These are phyloP conservation scores for Acanthurus lineatus DNA, from an alignment of 2,797 vertebrate species.

Conservation along the genomic window DNA sequence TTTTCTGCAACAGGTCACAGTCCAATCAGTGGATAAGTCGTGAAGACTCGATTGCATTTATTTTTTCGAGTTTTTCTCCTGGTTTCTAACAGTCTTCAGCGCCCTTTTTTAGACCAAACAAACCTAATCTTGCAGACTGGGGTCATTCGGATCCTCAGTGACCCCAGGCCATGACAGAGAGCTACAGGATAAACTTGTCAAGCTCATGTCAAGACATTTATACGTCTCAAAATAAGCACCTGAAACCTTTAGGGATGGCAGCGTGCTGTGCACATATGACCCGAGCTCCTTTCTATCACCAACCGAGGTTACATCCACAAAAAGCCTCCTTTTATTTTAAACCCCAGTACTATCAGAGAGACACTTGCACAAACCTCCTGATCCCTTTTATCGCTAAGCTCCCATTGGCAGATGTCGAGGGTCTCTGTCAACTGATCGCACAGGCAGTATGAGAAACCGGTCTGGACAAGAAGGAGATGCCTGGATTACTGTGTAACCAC, in stretches of 20 bases:
- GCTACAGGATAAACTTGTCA: slow-evolving; percentile 52
- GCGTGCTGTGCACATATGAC: slow-evolving; percentile 8
- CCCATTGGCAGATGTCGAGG: slow-evolving; percentile 66
- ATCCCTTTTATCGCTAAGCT: slow-evolving; percentile 69
- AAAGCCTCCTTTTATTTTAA: slow-evolving; percentile 47
- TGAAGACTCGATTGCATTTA: neutral
- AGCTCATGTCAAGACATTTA: slow-evolving; percentile 44
- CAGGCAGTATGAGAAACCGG: slow-evolving; percentile 67
- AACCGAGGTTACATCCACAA: slow-evolving; percentile 22
- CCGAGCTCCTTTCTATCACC: slow-evolving; percentile 50
- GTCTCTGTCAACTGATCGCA: slow-evolving; percentile 73
- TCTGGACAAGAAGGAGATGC: slow-evolving; percentile 72
- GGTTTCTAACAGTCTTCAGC: neutral
- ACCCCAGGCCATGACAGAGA: slow-evolving; percentile 31
- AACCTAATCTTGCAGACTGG: slow-evolving; percentile 35
- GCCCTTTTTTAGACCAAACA: slow-evolving; percentile 28
- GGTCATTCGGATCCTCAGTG: slow-evolving; percentile 39
- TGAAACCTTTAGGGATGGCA: neutral
- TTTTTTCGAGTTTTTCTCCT: neutral
- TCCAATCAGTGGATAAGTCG: no score
- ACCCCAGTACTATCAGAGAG: slow-evolving; percentile 25
- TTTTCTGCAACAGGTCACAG: neutral
- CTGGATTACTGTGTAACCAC: slow-evolving; percentile 71
- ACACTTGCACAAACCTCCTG: slow-evolving; percentile 41
- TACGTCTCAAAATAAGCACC: slow-evolving; percentile 9